Base-by-base conservation (phyloP, 2,797 vertebrate species). In the Notoglanidium macrostoma region DNA sequence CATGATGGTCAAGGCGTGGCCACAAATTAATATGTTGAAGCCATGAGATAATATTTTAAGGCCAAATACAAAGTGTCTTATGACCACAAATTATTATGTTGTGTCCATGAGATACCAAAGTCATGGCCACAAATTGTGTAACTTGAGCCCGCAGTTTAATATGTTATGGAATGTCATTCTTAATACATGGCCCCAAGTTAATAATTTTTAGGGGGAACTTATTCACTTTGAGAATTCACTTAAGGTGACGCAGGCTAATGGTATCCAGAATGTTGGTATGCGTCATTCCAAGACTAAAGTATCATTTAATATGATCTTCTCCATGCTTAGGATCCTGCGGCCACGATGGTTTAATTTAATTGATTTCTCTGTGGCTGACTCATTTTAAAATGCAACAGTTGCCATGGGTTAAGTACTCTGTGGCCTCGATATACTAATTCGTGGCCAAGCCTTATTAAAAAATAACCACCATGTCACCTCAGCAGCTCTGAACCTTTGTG, bases 31-130 rank as follows among this genome's bases (percentile, higher is more conserved):
- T 82, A 49, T 29, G 67, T 7, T 29, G 79, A 82, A 12, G 10
- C 9, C 61, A 32, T 67, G 44, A 51, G 29, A 82, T 82, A 14
- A 21, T 51, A 82, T 49, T 29, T 67, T 65, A 14, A 82, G 19
- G n/a, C 80, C 80, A 82, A 82, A 82, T 49, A 82, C 80, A 51
- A 61, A 65, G n/a, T 32, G 51, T 82, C 59, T 49, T 65, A 59
- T 63, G 57, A 59, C 79, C 26, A 49, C 59, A 46, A 80, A 65
- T 82, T 9, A 81, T 82, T 76, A 74, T 67, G 84, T 70, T 84
- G 61, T 72, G 65, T 84, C 63, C 67, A 65, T 67, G 80, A 82
- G 44, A 82, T 67, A 67, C 35, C 59, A 81, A 26, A 40, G 35
- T 40, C 78, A 80, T 80, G 12, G 21, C 32, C 57, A 80, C 78